Base-by-base conservation (phyloP, 2,888 invertebrate species). In the Acleris emargana region DNA sequence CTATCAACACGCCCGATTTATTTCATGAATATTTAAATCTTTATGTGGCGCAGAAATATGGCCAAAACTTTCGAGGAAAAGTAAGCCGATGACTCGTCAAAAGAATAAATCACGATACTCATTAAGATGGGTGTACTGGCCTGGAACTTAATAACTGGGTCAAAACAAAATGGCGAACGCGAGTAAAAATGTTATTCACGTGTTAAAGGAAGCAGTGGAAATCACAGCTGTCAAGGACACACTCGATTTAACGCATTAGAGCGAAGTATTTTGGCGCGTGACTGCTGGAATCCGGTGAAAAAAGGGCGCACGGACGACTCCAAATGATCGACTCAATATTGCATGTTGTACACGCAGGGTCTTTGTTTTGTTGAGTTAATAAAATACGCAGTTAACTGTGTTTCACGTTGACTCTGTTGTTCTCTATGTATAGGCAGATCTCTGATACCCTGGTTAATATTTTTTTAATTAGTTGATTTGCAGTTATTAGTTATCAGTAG, bases 191-290 rank as follows among this genome's bases (percentile, higher is more conserved):
- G 38, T 59, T 58, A 42, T 58, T 64, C 58, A 58, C 43, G 57
- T 51, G 57, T 63, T 38, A 55, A 55, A 66, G 51, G 60, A 66
- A 51, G 57, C 55, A 57, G 51, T 47, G 55, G 54, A 55, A 66
- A 66, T 66, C 66, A 52, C 66, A 57, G 55, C 60, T 66, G 66
- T 66, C 66, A 61, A 38, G 45, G 57, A 57, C 66, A 61, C 60
- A 57, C 60, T 57, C 66, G 60, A 66, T 66, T 72, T 71, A 69
- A 66, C 71, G 66, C 70, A 67, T 72, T 72, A 68, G 50, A 50
- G 68, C 57, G 63, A 72, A 71, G 69, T 68, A 66, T 68, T 72
- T 67, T 58, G 28, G 67, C 67, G 64, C 69, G 70, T 71, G 72
- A 69, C 69, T 54, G 28, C 53, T 52, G 25, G 61, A 17, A 58